Evolutionary conservation across 2,113 vertebrate species (phyloP).

Genomic region (Athene cunicularia): DNA sequence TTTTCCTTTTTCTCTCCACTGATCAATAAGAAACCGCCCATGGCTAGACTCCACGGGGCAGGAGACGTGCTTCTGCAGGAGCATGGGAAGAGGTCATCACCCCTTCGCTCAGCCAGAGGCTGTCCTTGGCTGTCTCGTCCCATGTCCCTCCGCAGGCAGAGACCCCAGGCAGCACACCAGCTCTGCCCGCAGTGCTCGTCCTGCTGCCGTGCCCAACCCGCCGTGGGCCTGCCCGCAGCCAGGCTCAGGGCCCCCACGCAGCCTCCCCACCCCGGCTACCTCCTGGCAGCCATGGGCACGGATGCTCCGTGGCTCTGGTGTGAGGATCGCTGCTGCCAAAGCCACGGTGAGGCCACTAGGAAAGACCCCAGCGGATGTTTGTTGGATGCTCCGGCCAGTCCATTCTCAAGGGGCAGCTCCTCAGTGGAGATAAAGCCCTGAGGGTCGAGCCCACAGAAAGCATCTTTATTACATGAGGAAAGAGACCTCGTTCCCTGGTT

Average conservation of each 20-base stretch:
- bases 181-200: not conserved
- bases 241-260: not conserved
- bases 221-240: not conserved
- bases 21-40: not conserved
- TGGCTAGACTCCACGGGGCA: rapidly evolving
- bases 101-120: not conserved
- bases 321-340: not conserved
- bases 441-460: not conserved
- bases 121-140: not conserved
- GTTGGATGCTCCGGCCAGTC: rapidly evolving
- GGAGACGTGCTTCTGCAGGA: not conserved
- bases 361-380: not conserved
- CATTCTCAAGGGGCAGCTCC: not conserved
- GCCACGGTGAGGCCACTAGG: rapidly evolving
- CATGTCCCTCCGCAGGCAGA: not conserved
- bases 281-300: rapidly evolving
- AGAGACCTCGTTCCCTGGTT: not conserved
- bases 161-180: too few species aligned
- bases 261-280: not conserved
- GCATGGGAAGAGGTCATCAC: not conserved
- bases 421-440: not conserved
- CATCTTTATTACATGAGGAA: not conserved
- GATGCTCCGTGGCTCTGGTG: not conserved
- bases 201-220: not conserved
- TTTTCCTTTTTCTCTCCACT: not conserved